Base-by-base conservation (phyloP, 1,140 invertebrate genomes). In the Ruditapes philippinarum region DNA sequence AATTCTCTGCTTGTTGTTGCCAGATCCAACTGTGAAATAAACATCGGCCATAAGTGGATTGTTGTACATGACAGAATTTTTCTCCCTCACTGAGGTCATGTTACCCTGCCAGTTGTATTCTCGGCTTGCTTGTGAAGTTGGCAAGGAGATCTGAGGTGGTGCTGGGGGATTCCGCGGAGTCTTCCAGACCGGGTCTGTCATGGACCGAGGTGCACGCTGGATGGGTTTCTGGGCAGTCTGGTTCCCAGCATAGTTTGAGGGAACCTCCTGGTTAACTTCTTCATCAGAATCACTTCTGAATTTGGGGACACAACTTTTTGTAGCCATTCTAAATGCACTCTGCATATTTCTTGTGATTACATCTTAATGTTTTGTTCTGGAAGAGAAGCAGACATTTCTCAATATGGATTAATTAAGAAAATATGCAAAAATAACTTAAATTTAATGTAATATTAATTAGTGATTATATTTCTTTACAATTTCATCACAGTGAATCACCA, bases 1-100 rank as follows among this genome's bases (percentile, higher is more conserved):
- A 91, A 98, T 97, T 68, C 97, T 96, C 93, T 97, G 97, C 79
- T 79, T 82, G 62, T 92, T 89, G 68, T 92, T 86, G n/a, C 40
- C 81, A 54, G 81, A 86, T 42, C 98, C 98, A 14, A 98, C 98
- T 83, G 97, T 96, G 94, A 98, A 98, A 91, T 97, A 97, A 7
- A 98, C 97, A 95, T 98, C 98, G 57, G 97, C 97, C 78, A 98
- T 96, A 36, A 98, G 97, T 94, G 98, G 97, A 94, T 98, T 98
- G 94, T 98, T 98, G 91, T 98, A 98, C 88, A 98, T 96, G 90
- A 97, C 98, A 22, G 97, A 97, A 91, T 98, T 97, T 86, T 98
- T 96, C 92, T 98, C 98, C 91, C 97, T 97, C 22, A 98, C 97
- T 0, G 97, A 97, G 0, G 97, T 96, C 92, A 97, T 97, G 22